Conservation (phyloP, 2,113 vertebrate genomes). For the Microtus richardsoni region DNA sequence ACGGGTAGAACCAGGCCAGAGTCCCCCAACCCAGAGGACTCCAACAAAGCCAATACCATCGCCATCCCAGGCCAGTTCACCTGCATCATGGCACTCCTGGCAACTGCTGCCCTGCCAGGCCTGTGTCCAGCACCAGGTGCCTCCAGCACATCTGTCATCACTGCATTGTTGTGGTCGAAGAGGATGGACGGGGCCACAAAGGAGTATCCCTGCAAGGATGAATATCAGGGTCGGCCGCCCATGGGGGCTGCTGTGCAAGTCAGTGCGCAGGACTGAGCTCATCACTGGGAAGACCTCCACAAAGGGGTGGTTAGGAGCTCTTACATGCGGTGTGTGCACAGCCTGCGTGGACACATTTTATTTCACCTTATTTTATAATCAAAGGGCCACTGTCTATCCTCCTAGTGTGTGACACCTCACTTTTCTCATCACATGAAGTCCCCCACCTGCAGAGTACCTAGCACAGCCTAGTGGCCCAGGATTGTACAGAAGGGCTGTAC, state of each 20-base stretch:
- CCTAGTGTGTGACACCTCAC: background rate
- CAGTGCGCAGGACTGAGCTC: background rate
- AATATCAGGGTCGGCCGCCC: too few species aligned
- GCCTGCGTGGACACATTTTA: background rate
- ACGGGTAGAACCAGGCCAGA: background rate
- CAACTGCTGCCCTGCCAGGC: constrained; percentile 90
- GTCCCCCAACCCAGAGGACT: background rate
- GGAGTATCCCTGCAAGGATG: constrained; percentile 91
- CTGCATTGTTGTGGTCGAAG: constrained; percentile 93
- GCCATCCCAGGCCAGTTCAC: constrained; percentile 78
- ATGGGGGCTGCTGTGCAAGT: background rate
- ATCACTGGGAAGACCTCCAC: background rate
- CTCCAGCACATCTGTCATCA: constrained; percentile 91
- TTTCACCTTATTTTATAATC: background rate
- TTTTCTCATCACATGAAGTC: background rate
- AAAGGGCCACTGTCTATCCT: background rate
- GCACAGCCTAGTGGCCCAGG: background rate
- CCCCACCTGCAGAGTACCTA: background rate
- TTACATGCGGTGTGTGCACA: background rate
- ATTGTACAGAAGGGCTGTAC: background rate
- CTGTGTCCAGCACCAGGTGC: constrained; percentile 86
- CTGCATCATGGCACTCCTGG: constrained; percentile 93
- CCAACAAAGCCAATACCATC: background rate
- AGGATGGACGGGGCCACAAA: constrained; percentile 95
- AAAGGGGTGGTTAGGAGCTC: accelerated